Percentiles rank a stretch among this genome's conserved stretches.
These are phyloP conservation scores for Cromileptes altivelis DNA, from an alignment of 2,113 vertebrate species.

Conservation along the genomic window DNA sequence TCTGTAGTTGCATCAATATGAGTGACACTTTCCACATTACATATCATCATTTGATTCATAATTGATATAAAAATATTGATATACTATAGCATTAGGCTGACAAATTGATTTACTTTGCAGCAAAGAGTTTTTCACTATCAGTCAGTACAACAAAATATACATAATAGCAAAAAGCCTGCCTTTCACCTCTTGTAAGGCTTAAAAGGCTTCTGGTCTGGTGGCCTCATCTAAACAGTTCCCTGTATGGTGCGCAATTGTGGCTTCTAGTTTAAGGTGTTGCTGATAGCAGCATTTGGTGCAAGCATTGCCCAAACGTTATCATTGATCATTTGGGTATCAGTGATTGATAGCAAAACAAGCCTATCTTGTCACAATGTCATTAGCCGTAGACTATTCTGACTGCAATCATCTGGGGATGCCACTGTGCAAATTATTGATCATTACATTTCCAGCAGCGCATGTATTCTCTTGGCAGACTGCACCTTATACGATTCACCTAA, in stretches of 20 bases:
- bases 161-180: background rate
- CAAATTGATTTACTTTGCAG: background rate
- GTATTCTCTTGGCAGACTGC: slow-evolving; percentile 39
- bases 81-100: background rate
- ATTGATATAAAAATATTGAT: background rate
- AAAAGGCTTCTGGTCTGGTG: background rate
- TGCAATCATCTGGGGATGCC: slow-evolving; percentile 19
- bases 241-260: background rate
- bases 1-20: too few species aligned
- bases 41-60: too few species aligned
- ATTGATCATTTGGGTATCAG: background rate
- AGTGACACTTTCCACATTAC: too few species aligned
- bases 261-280: background rate
- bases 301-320: background rate
- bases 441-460: slow-evolving; percentile 39
- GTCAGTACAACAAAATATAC: too few species aligned
- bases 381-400: slow-evolving; percentile 13
- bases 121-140: too few species aligned
- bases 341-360: slow-evolving; percentile 18
- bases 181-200: background rate
- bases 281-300: background rate
- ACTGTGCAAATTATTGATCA: slow-evolving; percentile 57
- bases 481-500: slow-evolving; percentile 44
- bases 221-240: background rate
- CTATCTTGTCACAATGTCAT: background rate